Evolutionary conservation across 2,113 vertebrate species (phyloP).

Genomic region (Stomatorhinus ivindoensis): DNA sequence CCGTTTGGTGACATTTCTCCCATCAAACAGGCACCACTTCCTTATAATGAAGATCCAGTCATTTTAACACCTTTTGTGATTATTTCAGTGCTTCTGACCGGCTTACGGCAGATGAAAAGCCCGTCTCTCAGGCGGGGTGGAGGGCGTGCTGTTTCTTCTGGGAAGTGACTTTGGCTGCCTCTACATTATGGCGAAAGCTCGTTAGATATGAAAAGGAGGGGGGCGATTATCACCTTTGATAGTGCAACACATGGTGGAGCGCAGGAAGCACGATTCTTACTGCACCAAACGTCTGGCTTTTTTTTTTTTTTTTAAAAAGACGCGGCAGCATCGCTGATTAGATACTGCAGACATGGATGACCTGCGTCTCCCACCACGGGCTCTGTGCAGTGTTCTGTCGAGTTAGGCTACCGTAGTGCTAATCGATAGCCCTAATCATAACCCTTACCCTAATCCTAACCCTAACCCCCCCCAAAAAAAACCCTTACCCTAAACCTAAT

Average conservation of each 20-base stretch:
- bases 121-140: not conserved
- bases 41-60: not conserved
- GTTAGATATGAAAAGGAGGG: conserved; percentile 23
- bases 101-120: not conserved
- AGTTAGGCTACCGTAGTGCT: too few species aligned
- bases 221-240: conserved; percentile 40
- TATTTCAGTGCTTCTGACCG: not conserved
- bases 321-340: conserved; percentile 21
- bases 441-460: too few species aligned
- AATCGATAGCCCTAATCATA: too few species aligned
- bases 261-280: conserved; percentile 40
- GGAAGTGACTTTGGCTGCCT: not conserved
- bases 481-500: too few species aligned
- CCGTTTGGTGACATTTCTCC: not conserved
- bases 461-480: too few species aligned
- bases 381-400: too few species aligned
- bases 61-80: not conserved
- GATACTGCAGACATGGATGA: conserved; percentile 9
- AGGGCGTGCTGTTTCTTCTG: not conserved
- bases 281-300: conserved; percentile 36
- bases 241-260: conserved; percentile 29
- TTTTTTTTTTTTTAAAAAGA: conserved; percentile 23
- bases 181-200: conserved; percentile 22
- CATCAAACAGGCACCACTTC: too few species aligned
- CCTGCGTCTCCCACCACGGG: too few species aligned